phyloP scores from a whole-genome alignment of 2,797 vertebrate genomes.

The Xerus rutilus region DNA sequence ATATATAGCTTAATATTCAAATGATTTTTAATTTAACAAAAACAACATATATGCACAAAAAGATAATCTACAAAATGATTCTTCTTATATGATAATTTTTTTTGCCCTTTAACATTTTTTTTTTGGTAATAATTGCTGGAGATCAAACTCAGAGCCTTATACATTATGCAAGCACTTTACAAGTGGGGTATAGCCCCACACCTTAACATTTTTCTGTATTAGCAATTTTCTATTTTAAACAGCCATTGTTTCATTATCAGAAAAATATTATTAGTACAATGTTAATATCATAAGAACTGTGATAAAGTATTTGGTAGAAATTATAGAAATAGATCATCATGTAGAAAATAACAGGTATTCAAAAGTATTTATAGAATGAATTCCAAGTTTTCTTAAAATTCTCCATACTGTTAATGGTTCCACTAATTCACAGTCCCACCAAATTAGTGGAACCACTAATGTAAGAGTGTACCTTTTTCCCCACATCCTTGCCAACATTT shows the following conservation, averaged over 20 bases:
- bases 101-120: not conserved
- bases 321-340: not conserved
- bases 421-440: too few relatives aligned
- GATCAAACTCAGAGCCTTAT: not conserved
- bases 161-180: not conserved
- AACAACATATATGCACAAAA: not conserved
- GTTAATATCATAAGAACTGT: not conserved
- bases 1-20: not conserved
- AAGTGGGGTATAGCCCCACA: too few relatives aligned
- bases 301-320: not conserved
- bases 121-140: not conserved
- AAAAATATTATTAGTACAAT: not conserved
- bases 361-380: not conserved
- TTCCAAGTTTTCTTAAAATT: too few relatives aligned
- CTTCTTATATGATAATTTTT: not conserved
- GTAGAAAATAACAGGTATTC: not conserved
- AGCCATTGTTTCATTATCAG: not conserved
- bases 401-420: too few relatives aligned
- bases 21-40: not conserved
- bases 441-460: too few relatives aligned
- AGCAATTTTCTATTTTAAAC: not conserved
- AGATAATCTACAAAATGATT: not conserved
- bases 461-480: too few relatives aligned
- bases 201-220: not conserved
- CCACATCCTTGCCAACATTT: too few relatives aligned